Percentiles rank a stretch among this genome's conserved stretches.
These are phyloP conservation scores for Otis tarda DNA, from an alignment of 2,113 vertebrate species.

Conservation along the genomic window DNA sequence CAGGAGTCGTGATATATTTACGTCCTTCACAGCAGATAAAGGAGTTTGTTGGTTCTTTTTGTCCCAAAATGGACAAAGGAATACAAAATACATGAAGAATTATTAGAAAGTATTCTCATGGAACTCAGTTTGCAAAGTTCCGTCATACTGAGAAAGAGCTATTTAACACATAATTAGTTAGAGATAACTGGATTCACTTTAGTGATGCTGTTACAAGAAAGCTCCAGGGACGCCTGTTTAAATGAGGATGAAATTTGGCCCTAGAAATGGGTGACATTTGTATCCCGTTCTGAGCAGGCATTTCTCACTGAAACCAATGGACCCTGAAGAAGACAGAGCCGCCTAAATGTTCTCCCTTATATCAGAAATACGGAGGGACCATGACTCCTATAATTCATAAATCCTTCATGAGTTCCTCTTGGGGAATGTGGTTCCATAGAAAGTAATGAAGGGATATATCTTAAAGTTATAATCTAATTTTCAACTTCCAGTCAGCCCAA, in stretches of 20 bases:
- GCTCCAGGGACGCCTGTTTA: not conserved
- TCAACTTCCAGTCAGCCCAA: slow-evolving; percentile 3
- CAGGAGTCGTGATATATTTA: not conserved
- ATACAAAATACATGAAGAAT: not conserved
- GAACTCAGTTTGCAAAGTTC: not conserved
- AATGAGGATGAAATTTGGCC: not conserved
- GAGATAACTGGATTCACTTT: not conserved
- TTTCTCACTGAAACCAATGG: not conserved
- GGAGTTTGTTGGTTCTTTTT: not conserved
- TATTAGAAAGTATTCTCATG: not conserved
- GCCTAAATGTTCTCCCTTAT: not conserved
- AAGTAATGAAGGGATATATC: slow-evolving; percentile 35
- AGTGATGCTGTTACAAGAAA: not conserved
- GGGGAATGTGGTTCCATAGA: not conserved
- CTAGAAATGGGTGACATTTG: not conserved
- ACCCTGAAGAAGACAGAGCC: not conserved
- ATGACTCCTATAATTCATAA: slow-evolving; percentile 3
- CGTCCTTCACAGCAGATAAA: not conserved
- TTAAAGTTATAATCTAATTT: slow-evolving; percentile 59
- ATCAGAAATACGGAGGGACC: not conserved
- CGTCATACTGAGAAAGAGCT: not conserved
- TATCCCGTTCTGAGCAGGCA: not conserved
- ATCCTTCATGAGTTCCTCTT: not conserved
- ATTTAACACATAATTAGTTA: not conserved
- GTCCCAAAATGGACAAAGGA: not conserved